Evolutionary conservation across 30 jellyfish, hydroid and myxozoan species (phyloP).

Genomic region (Aurelia coerulea): DNA sequence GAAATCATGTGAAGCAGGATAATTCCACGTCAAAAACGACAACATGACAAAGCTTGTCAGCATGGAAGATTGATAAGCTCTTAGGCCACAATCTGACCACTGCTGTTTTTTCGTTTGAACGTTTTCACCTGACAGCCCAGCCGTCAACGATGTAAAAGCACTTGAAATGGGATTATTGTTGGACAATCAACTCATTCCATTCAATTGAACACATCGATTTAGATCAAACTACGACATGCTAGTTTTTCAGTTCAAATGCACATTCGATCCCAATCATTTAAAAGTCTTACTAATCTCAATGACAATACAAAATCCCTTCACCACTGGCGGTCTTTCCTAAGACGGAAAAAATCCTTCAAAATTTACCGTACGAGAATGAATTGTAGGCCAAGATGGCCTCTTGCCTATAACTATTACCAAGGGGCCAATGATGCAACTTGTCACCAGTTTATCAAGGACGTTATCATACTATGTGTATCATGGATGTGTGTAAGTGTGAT

Average conservation of each 20-base stretch:
- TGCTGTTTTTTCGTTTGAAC: slow-evolving; percentile 59
- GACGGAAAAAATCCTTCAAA: too few species aligned
- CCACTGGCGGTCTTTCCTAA: too few species aligned
- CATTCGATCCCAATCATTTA: too few species aligned
- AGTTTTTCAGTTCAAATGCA: not conserved
- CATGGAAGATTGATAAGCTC: slow-evolving; percentile 72
- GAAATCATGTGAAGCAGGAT: slow-evolving; percentile 48
- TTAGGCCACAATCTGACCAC: slow-evolving; percentile 73
- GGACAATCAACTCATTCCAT: slow-evolving; percentile 44
- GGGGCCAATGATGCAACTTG: too few species aligned
- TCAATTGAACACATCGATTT: slow-evolving; percentile 41
- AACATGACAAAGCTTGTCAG: slow-evolving; percentile 66
- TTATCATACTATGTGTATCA: too few species aligned
- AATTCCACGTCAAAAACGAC: slow-evolving; percentile 75
- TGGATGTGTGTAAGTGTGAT: too few species aligned
- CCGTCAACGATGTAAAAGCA: slow-evolving; percentile 24
- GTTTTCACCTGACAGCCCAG: slow-evolving; percentile 77
- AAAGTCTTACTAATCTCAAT: too few species aligned
- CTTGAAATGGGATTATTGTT: slow-evolving; percentile 58
- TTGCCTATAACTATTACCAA: too few species aligned
- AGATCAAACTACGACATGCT: slow-evolving; percentile 21
- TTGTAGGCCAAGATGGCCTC: too few species aligned
- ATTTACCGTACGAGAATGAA: too few species aligned
- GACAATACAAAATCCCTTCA: too few species aligned
- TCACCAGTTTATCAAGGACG: too few species aligned